Evolutionary conservation across 2,797 vertebrate species (phyloP).

Genomic region (Apogon talboti): DNA sequence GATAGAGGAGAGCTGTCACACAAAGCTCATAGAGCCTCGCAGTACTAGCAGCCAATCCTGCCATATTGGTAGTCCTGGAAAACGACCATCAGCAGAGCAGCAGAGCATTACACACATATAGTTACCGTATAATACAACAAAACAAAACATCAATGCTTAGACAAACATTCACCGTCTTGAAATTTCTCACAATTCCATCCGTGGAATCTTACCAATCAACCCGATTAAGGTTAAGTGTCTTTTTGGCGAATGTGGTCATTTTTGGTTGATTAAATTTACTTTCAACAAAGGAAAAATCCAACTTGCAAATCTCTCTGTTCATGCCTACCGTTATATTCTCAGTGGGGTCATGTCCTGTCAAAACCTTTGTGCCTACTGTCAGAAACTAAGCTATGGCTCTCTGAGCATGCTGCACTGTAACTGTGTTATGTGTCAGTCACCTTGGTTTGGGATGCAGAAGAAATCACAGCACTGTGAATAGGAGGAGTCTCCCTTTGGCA

Average conservation of each 20-base stretch:
- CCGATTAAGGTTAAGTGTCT: too few species aligned
- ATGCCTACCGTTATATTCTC: constrained; percentile 48
- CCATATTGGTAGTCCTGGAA: constrained; percentile 32
- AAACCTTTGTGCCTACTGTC: constrained; percentile 72
- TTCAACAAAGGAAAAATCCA: not conserved
- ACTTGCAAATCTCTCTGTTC: not conserved
- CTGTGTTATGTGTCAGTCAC: constrained; percentile 78
- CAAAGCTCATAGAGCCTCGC: constrained; percentile 57
- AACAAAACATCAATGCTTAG: not conserved
- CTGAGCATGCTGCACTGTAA: constrained; percentile 69
- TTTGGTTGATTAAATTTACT: not conserved
- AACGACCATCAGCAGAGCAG: constrained; percentile 32
- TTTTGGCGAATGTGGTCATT: too few species aligned
- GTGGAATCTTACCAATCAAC: too few species aligned
- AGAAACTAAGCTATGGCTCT: constrained; percentile 70
- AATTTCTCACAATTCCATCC: not conserved
- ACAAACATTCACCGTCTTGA: not conserved
- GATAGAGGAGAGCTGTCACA: constrained; percentile 63
- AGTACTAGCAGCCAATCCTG: constrained; percentile 35
- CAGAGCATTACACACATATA: constrained; percentile 18
- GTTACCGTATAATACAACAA: not conserved
- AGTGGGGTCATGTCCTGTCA: constrained; percentile 68
- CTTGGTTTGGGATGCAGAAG: constrained; percentile 61
- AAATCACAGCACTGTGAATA: constrained; percentile 74
- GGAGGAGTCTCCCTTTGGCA: constrained; percentile 62